Evolutionary conservation across 2,888 invertebrate species (phyloP).

Genomic region (Luperina nickerlii): DNA sequence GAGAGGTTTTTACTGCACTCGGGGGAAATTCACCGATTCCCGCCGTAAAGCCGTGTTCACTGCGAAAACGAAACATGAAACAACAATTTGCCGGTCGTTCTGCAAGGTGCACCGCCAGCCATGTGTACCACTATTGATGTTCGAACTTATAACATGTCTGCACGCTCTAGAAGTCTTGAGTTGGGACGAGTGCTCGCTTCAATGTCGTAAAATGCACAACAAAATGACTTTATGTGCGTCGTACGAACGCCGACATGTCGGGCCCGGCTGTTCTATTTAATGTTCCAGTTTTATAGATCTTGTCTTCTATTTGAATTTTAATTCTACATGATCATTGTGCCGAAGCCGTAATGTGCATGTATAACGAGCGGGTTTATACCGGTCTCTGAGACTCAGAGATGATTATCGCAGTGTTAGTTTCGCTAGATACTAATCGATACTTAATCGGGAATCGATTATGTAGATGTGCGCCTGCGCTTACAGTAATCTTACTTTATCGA

Average conservation of each 20-base stretch:
- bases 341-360: constrained; percentile 67
- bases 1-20: constrained; percentile 85
- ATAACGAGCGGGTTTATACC: constrained; percentile 66
- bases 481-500: constrained; percentile 59
- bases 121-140: constrained; percentile 61
- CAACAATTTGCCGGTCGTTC: constrained; percentile 77
- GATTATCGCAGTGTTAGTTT: constrained; percentile 69
- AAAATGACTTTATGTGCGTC: constrained; percentile 78
- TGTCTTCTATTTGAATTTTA: constrained; percentile 82
- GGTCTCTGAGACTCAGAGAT: constrained; percentile 60
- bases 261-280: constrained; percentile 77
- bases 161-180: constrained; percentile 65
- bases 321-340: constrained; percentile 78
- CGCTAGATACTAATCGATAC: constrained; percentile 68
- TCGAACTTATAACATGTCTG: constrained; percentile 65
- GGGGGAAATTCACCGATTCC: constrained; percentile 87
- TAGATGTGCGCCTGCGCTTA: constrained; percentile 60
- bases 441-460: constrained; percentile 68
- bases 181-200: constrained; percentile 67
- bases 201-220: constrained; percentile 82
- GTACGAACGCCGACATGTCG: constrained; percentile 74
- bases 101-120: constrained; percentile 70
- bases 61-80: constrained; percentile 76
- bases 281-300: constrained; percentile 79
- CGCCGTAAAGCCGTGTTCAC: constrained; percentile 78